Evolutionary conservation across 2,113 vertebrate genomes (phyloP).

Genomic region (Urocynchramus pylzowi): DNA sequence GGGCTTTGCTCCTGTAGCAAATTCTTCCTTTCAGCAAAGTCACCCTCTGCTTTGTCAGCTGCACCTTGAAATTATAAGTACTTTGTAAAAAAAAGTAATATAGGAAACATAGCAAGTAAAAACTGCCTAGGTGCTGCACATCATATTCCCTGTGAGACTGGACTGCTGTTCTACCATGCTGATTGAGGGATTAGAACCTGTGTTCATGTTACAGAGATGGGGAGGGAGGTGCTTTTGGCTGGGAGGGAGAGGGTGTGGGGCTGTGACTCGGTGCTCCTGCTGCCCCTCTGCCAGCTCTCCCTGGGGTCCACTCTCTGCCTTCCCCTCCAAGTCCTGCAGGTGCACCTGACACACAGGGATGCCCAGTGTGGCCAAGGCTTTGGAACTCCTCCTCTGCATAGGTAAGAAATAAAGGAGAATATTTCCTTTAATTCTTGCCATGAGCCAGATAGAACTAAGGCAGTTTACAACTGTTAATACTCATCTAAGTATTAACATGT

Average conservation of each 20-base stretch:
- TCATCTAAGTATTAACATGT: not conserved
- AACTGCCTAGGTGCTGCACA: not conserved
- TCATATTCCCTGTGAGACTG: not conserved
- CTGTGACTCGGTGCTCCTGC: not conserved
- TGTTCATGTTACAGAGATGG: not conserved
- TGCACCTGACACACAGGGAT: accelerated
- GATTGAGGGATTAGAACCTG: not conserved
- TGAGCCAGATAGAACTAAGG: not conserved
- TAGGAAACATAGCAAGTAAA: accelerated
- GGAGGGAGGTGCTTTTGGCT: not conserved
- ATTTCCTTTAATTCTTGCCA: not conserved
- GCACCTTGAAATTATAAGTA: not conserved
- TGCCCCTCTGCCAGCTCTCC: not conserved
- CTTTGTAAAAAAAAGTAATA: not conserved
- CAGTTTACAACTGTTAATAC: not conserved
- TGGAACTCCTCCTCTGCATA: not conserved
- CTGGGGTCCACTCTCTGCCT: accelerated
- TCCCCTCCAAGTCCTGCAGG: not conserved
- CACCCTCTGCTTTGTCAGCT: not conserved
- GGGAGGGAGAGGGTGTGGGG: not conserved
- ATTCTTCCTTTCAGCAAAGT: not conserved
- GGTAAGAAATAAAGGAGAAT: not conserved
- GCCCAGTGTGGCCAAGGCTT: accelerated
- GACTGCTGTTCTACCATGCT: not conserved
- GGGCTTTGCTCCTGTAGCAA: not conserved